Evolutionary conservation across 2,113 vertebrate genomes (phyloP).

Genomic region (Gadus chalcogrammus): DNA sequence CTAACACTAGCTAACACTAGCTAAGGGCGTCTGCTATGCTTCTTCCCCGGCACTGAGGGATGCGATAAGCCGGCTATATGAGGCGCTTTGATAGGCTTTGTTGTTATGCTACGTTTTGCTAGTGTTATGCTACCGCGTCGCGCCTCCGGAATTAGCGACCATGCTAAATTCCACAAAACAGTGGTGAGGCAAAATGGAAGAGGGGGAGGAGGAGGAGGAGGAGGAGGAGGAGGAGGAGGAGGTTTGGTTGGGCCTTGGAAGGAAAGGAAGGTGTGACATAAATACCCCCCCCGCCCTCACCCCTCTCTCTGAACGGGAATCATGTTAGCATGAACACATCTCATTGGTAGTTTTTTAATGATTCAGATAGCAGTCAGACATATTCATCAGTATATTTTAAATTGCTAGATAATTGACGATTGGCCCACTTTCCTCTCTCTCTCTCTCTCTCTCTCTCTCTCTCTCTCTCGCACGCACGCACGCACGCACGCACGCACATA

Average conservation of each 20-base stretch:
- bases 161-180: slow-evolving; percentile 62
- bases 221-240: slow-evolving; percentile 1
- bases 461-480: background rate
- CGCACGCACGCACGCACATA: no score
- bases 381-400: slow-evolving; percentile 67
- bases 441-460: slow-evolving; percentile 1
- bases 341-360: slow-evolving; percentile 52
- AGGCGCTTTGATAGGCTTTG: slow-evolving; percentile 23
- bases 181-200: background rate
- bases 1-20: slow-evolving; percentile 21
- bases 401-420: slow-evolving; percentile 71
- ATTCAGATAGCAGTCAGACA: slow-evolving; percentile 62
- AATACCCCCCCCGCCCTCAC: slow-evolving; percentile 43
- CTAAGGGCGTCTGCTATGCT: background rate
- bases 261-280: slow-evolving; percentile 1
- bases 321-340: slow-evolving; percentile 55
- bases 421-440: slow-evolving; percentile 3
- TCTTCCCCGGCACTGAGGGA: background rate
- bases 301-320: slow-evolving; percentile 33
- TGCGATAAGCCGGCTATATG: no score
- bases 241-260: background rate
- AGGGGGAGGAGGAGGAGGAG: background rate
- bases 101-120: slow-evolving; percentile 2
- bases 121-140: slow-evolving; percentile 42
- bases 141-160: slow-evolving; percentile 50